phyloP scores from a whole-genome alignment of 1,140 invertebrate genomes.

The Vanessa tameamea region DNA sequence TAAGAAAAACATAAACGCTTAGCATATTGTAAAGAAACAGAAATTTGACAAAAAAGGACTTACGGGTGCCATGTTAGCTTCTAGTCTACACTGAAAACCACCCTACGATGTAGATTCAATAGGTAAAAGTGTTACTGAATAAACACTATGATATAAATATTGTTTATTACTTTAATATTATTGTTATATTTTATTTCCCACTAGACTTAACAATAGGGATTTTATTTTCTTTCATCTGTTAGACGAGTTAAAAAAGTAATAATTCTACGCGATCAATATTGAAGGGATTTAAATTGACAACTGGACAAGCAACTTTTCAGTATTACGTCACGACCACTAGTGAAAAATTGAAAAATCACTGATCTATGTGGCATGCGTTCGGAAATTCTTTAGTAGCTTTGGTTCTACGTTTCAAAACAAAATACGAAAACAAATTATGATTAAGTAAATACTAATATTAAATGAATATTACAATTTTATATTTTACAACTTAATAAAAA shows the following conservation, averaged over 20 bases:
- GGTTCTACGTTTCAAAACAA: neutral
- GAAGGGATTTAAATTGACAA: constrained; percentile 25
- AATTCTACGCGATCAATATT: neutral
- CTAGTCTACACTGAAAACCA: neutral
- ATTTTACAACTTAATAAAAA: too few relatives aligned
- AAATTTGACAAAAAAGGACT: neutral
- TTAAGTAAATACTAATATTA: too few relatives aligned
- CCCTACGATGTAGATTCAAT: too few relatives aligned
- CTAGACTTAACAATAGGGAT: neutral
- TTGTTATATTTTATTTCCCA: neutral
- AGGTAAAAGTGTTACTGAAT: neutral
- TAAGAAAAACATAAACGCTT: too few relatives aligned
- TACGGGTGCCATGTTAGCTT: neutral
- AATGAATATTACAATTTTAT: too few relatives aligned
- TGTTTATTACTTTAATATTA: neutral
- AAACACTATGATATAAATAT: neutral
- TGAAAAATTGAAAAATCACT: constrained; percentile 35
- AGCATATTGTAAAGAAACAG: too few relatives aligned
- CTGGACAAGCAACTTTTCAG: constrained; percentile 16
- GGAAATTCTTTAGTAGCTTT: constrained; percentile 22
- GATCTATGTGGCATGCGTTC: constrained; percentile 45
- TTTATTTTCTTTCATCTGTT: too few relatives aligned
- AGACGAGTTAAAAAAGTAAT: too few relatives aligned
- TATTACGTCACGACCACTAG: constrained; percentile 26
- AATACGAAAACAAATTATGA: too few relatives aligned